Evolutionary conservation across 2,113 vertebrate genomes (phyloP), one percentile per base, ranked within the genome.

Genomic region (Hyperopisus bebe): DNA sequence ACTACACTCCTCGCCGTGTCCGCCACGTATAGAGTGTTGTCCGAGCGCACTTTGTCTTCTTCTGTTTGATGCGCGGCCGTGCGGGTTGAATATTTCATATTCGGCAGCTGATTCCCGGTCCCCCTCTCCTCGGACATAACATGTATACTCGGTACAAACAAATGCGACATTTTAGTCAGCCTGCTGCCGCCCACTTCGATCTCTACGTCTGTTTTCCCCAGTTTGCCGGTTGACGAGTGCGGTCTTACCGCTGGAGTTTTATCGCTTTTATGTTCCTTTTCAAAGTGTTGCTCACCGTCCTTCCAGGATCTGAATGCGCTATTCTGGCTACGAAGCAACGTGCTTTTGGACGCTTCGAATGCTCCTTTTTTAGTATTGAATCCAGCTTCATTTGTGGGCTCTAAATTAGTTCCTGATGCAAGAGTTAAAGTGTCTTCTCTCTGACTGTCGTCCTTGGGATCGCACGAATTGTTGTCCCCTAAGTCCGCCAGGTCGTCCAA

Each of bases 301-400:
- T 95, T 97, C 98, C 98, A 99, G 10, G 97, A 97, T 92, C 98
- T 96, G 95, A 99, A 99, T 0, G 98, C 98, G 89, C 98, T 99
- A 95, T 99, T 97, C 94, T 98, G 97, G 94, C 98, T 99, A 1
- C 96, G 97, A 35, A 97, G 97, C 92, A 99, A 95, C 88, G 95
- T 97, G 92, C 97, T 95, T 94, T 96, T 97, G 92, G 96, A 96
- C 0, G 96, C 95, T 89, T 98, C 97, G 0, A 96, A 94, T 91
- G 96, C 95, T 92, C 96, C 95, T 94, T 96, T 97, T 94, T 97
- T 97, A 94, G 96, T 94, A 91, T 97, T 96, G 53, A 95, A 95
- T 84, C 92, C 95, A 77, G 94, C 95, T 91, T 97, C 97, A 89
- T 91, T 91, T 66, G 87, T 84, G 39, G 90, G 70, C 86, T 95